Conservation (phyloP, 1,140 invertebrate genomes). For the Pemphigus obesinymphae region DNA sequence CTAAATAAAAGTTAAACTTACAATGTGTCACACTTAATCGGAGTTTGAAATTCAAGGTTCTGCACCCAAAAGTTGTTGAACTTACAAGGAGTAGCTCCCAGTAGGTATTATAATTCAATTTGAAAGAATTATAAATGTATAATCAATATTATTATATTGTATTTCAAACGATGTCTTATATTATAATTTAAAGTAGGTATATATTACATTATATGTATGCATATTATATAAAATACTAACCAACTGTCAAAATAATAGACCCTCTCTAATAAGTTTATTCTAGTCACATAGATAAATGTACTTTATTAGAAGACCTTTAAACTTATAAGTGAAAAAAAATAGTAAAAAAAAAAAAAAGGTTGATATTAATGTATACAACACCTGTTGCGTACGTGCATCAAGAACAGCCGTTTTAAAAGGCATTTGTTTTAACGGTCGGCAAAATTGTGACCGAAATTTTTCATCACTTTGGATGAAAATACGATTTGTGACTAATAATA, state of each 20-base stretch:
- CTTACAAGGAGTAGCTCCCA: no score
- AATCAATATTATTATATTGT: no score
- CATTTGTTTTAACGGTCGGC: background rate
- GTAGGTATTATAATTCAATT: no score
- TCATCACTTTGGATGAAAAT: background rate
- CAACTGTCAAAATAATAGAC: background rate
- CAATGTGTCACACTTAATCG: no score
- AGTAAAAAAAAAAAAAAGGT: no score
- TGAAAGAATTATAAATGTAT: no score
- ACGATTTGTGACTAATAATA: background rate
- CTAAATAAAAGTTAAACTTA: no score
- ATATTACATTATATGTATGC: no score
- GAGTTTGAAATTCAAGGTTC: no score
- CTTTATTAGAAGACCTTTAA: background rate
- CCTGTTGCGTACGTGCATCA: background rate
- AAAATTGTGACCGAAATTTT: background rate
- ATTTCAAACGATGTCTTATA: no score
- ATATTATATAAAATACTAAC: background rate
- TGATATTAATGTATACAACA: background rate
- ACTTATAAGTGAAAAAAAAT: background rate
- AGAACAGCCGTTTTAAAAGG: background rate
- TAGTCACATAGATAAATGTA: background rate
- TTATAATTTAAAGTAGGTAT: no score
- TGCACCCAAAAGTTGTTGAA: no score
- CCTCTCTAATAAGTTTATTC: slow-evolving; percentile 7